Evolutionary conservation across 1,140 invertebrate species (phyloP), one percentile per base, ranked within the genome.

Genomic region (Oedothorax gibbosus): DNA sequence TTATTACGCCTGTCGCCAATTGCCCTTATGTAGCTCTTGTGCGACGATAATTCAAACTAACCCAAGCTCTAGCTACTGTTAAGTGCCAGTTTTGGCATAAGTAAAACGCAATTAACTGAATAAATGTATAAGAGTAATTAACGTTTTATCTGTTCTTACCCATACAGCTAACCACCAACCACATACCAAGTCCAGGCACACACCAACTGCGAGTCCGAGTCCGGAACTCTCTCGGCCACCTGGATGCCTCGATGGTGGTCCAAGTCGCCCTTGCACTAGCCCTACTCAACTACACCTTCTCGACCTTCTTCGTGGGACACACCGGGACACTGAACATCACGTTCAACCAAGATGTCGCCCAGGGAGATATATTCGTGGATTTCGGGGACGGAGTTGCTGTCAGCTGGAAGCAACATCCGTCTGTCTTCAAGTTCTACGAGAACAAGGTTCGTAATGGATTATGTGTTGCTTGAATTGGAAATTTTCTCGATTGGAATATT

Each of bases 191-290:
- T 54, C 81, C 81, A 60, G 81, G 81, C 10, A 65, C 7, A 15
- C 49, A 76, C 68, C 53, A 75, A 57, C 49, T 84, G 72, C 50
- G 76, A 10, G 18, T 84, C 7, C 66, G 12, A 57, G 81, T 84
- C 50, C n/a, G 18, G 10, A 84, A 84, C 20, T 54, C 71, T 50
- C 76, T 76, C 21, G 81, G 81, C 8, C 14, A 65, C 51, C 18
- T 76, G 49, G 56, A 84, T 49, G n/a, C 71, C 35, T 84, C 81
- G 49, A 84, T 84, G 81, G n/a, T 66, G 8, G 56, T 84, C 50
- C 54, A 84, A 51, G 81, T 53, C 57, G 81, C 81, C 2, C 14
- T 76, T 21, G 57, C 81, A 75, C 18, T 84, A 35, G 18, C 76
- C 3, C 50, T 50, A 4, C 51, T 84, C 14, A 84, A 84, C 57